These are phyloP conservation scores for Bombus superbus DNA, from an alignment of 1,140 invertebrate species.

Conservation along the genomic window DNA sequence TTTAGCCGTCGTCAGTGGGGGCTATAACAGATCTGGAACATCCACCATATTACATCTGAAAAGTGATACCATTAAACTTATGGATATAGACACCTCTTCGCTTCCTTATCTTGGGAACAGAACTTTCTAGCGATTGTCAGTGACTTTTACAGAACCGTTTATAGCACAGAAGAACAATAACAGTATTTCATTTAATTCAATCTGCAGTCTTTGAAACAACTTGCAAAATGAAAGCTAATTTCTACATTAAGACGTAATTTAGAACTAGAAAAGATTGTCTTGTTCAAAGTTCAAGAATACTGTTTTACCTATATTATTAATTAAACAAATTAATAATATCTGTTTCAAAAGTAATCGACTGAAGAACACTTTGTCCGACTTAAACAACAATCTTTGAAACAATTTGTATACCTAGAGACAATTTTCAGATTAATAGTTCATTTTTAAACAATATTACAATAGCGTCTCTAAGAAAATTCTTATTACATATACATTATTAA, in stretches of 20 bases:
- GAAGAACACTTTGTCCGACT: not conserved
- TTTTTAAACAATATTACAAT: no score
- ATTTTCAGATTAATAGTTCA: no score
- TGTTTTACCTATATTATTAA: not conserved
- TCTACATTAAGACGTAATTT: not conserved
- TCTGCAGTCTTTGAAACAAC: not conserved
- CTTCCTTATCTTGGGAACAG: not conserved
- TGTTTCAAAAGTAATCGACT: not conserved
- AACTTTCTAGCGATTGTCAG: not conserved
- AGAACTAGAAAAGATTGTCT: no score
- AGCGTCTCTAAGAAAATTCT: no score
- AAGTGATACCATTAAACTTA: not conserved
- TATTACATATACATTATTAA: no score
- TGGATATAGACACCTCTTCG: not conserved
- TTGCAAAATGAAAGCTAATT: not conserved
- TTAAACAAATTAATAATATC: no score
- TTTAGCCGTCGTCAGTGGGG: not conserved
- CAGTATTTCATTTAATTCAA: not conserved
- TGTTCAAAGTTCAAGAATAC: not conserved
- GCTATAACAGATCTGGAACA: not conserved
- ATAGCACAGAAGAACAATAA: not conserved
- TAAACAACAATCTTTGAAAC: no score
- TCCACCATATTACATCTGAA: no score
- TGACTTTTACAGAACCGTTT: not conserved
- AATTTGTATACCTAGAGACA: no score